These are phyloP conservation scores for Progne subis DNA, from an alignment of 2,113 vertebrate species.

Conservation along the genomic window DNA sequence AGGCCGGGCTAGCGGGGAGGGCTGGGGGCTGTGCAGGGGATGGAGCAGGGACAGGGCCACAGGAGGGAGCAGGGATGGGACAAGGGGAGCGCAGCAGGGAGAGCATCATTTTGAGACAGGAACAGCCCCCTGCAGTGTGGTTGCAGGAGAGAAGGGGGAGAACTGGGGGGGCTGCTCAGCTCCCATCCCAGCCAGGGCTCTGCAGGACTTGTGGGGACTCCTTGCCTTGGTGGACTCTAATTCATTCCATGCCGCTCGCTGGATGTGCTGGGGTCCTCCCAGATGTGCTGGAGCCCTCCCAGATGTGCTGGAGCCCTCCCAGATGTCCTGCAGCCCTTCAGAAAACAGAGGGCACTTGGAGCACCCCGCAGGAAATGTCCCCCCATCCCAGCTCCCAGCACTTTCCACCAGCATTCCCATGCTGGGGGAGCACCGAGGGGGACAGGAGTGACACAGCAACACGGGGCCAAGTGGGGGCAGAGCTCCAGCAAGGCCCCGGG, in stretches of 20 bases:
- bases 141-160: not conserved
- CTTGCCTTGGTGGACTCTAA: not conserved
- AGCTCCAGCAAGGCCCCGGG: not conserved
- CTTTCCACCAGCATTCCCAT: fast-evolving
- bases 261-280: not conserved
- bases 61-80: not conserved
- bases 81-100: too few species aligned
- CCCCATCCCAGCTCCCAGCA: not conserved
- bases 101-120: not conserved
- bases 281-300: not conserved
- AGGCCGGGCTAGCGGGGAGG: not conserved
- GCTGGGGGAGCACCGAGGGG: not conserved
- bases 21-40: not conserved
- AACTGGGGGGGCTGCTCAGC: not conserved
- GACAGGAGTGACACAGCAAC: not conserved
- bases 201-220: not conserved
- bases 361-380: not conserved
- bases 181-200: not conserved
- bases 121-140: not conserved
- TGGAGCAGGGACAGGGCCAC: not conserved
- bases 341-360: slow-evolving; percentile 33
- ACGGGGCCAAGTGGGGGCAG: fast-evolving
- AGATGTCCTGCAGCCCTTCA: slow-evolving; percentile 9
- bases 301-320: not conserved
- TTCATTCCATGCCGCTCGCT: not conserved